Evolutionary conservation across 2,113 vertebrate genomes (phyloP).

Genomic region (Elaphurus davidianus): DNA sequence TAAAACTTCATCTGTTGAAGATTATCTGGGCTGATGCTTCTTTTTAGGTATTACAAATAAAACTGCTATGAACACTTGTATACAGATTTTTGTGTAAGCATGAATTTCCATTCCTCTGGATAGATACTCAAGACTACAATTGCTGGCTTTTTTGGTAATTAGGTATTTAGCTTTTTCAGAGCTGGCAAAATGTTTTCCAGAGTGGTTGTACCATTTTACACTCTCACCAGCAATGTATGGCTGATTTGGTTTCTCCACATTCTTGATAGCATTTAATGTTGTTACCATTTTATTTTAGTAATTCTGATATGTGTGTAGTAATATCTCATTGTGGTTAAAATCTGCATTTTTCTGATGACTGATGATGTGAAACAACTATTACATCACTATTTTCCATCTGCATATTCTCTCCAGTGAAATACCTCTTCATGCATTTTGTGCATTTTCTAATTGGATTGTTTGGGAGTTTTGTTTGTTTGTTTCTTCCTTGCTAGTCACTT

Average conservation of each 20-base stretch:
- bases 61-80: neutral
- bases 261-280: neutral
- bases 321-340: neutral
- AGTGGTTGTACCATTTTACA: neutral
- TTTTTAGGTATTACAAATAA: neutral
- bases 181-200: neutral
- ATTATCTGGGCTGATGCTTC: neutral
- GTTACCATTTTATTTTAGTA: neutral
- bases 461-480: neutral
- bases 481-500: neutral
- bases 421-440: neutral
- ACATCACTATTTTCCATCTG: neutral
- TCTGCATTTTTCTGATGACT: neutral
- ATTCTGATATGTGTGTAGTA: neutral
- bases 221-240: neutral
- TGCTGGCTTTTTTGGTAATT: neutral
- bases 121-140: neutral
- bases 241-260: neutral
- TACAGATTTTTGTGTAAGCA: neutral
- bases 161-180: neutral
- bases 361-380: neutral
- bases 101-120: neutral
- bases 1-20: neutral
- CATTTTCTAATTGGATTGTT: neutral
- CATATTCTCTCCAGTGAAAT: neutral